Conservation (phyloP, 2,888 invertebrate species). For the Caenorhabditis sulstoni region DNA sequence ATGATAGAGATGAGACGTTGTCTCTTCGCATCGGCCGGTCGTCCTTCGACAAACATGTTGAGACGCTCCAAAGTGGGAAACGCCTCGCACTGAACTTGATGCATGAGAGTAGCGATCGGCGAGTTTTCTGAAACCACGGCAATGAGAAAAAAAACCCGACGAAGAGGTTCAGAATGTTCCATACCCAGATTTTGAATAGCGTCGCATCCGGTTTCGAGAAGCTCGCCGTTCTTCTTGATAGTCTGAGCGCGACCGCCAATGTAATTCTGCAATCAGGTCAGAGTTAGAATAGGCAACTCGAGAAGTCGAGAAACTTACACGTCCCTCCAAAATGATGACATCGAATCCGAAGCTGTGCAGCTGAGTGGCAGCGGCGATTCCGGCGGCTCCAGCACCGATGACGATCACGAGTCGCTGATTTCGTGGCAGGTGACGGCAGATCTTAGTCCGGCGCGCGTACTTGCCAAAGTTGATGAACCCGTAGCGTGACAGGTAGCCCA, state of each 20-base stretch:
- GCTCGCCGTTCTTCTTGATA: slow-evolving; percentile 83
- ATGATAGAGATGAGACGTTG: no score
- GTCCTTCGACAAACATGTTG: not conserved
- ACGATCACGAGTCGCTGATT: slow-evolving; percentile 67
- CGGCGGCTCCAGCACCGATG: slow-evolving; percentile 79
- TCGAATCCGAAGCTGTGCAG: slow-evolving; percentile 76
- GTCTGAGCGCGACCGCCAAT: slow-evolving; percentile 97
- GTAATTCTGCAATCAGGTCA: slow-evolving; percentile 84
- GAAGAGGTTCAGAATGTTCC: not conserved
- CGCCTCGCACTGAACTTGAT: slow-evolving; percentile 96
- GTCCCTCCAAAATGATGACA: slow-evolving; percentile 77
- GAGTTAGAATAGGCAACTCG: not conserved
- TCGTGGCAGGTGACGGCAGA: not conserved
- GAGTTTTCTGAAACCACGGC: not conserved
- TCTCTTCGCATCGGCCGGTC: no score
- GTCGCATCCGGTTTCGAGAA: slow-evolving; percentile 47
- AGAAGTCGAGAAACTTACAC: slow-evolving; percentile 19
- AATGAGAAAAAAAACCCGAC: not conserved
- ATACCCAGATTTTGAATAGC: slow-evolving; percentile 1
- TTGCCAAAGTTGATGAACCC: slow-evolving; percentile 98
- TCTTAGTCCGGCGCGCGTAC: slow-evolving; percentile 82
- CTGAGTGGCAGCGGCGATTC: slow-evolving; percentile 78
- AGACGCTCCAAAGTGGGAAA: slow-evolving; percentile 86
- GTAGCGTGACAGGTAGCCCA: slow-evolving; percentile 93
- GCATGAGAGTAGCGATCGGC: slow-evolving; percentile 90